Evolutionary conservation across 2,797 vertebrate species (phyloP), one percentile per base, ranked within the genome.

Genomic region (Anas georgica): DNA sequence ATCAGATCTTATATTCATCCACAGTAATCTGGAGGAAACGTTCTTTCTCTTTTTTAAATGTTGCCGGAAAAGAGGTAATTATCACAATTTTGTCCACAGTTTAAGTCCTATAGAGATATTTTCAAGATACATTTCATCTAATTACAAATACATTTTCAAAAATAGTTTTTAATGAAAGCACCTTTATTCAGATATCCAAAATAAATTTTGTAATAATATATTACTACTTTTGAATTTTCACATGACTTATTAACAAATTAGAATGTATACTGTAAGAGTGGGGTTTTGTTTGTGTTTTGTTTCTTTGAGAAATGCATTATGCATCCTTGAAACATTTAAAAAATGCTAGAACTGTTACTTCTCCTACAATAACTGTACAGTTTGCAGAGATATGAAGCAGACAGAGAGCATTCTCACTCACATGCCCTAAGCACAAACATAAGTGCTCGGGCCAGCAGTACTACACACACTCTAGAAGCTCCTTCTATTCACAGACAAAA

Each of bases 11-110:
- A 9, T 2, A 41, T 26, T 43, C 4, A 76, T 33, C 41, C 10
- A 41, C 59, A 78, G 48, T 55, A 68, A 81, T 12, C 7, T 62
- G 5, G 11, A 83, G 3, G 16, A 82, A 64, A 20, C 22, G 2
- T 60, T 55, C 37, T n/a, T 2, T 6, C 10, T 28, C 0, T 4
- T 70, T 46, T 69, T 17, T 20, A 3, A 16, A 22, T 23, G 3
- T 67, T 85, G 63, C 2, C 52, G 55, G 21, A 67, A 87, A 72
- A 64, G 2, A 82, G 7, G 14, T 56, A 58, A 76, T 72, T 50
- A 12, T 25, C 35, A n/a, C 22, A 62, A 1, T 64, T 83, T 77
- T 85, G 1, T 25, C 23, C 48, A 48, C 48, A 48, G 23, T 48
- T 23, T 48, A 87, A 85, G 54, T 54, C 16, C 17, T 76, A 5